Conservation (phyloP, 2,888 invertebrate genomes). For the Carcina quercana region DNA sequence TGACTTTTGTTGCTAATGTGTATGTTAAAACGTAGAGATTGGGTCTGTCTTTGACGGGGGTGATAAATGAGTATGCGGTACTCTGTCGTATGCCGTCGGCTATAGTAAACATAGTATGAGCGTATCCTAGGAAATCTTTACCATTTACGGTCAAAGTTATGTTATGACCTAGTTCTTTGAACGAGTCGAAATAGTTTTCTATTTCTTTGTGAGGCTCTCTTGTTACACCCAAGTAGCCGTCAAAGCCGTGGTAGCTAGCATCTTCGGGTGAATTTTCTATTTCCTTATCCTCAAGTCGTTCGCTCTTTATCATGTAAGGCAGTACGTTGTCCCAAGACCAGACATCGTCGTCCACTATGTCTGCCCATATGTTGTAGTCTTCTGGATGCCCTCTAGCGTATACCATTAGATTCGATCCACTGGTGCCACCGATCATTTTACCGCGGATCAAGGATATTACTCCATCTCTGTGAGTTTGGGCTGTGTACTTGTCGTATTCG, state of each 20-base stretch:
- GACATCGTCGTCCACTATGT: background rate
- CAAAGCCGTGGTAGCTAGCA: background rate
- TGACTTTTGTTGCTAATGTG: slow-evolving; percentile 22
- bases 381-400: background rate
- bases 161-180: background rate
- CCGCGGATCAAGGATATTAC: background rate
- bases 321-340: background rate
- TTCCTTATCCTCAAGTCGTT: background rate
- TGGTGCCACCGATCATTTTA: background rate
- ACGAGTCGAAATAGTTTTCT: background rate
- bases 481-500: background rate
- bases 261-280: background rate
- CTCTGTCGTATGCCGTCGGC: background rate
- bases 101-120: background rate
- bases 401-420: background rate
- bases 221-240: background rate
- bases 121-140: background rate
- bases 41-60: slow-evolving; percentile 35
- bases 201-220: background rate
- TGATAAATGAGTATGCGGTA: slow-evolving; percentile 27
- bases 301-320: background rate
- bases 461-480: background rate
- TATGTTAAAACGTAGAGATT: slow-evolving; percentile 58
- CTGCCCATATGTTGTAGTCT: background rate
- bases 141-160: background rate